Evolutionary conservation across 2,888 invertebrate genomes (phyloP), one percentile per base, ranked within the genome.

Genomic region (Mylabris sibirica): DNA sequence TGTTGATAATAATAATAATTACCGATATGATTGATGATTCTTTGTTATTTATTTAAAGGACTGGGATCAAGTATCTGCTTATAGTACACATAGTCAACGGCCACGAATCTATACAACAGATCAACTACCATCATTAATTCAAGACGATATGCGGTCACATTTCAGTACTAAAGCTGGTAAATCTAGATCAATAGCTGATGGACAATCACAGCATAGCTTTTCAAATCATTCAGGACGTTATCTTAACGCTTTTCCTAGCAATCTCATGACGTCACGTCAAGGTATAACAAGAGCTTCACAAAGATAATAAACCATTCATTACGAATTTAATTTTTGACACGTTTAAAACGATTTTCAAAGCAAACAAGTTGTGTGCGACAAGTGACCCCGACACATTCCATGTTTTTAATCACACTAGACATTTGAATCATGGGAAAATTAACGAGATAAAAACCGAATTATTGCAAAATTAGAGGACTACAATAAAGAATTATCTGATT

Each of bases 31-130:
- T 49, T 26, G 20, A 60, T 53, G 35, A 49, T 34, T 57, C 69
- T 67, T 67, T 73, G 77, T 72, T 20, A 9, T 64, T n/a, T n/a
- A n/a, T n/a, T n/a, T 65, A 11, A 72, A 89, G 87, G 94, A 94
- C 83, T 94, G 93, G 93, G 94, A 94, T 83, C 93, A 93, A 83
- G 93, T 96, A 72, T 97, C 96, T 57, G 94, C 94, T 64, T 96
- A 96, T 84, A 96, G 96, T 84, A 93, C 94, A 75, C 90, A 96
- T 81, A 96, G 95, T 80, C 95, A 95, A 73, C 88, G 96, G 75
- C 95, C 96, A 62, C 89, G 95, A 78, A 93, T 96, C 84, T 96
- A 94, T 85, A 89, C 91, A 24, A 87, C 91, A 74, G 92, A 93
- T 74, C 87, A 87, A 79, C 84, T 85, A 6, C 89, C 89, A 69